A percentile compares a stretch with the other conserved stretches of the same genome.
phyloP scores from a whole-genome alignment of 1,140 invertebrate species.

The Adoxophyes honmai region DNA sequence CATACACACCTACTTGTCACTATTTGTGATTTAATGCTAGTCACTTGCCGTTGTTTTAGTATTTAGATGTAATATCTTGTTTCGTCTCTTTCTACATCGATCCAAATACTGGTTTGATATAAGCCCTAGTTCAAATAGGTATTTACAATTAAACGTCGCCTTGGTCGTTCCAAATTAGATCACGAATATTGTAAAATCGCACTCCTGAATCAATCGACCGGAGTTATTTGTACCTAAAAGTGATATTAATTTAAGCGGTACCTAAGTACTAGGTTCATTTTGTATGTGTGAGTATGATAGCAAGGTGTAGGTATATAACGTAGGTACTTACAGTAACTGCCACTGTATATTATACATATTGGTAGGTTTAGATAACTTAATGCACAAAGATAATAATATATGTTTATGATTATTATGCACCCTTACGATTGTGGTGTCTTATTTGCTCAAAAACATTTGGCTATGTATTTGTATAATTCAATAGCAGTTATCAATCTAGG shows the following conservation, averaged over 20 bases:
- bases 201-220: constrained; percentile 23
- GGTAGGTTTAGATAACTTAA: constrained; percentile 26
- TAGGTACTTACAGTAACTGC: constrained; percentile 30
- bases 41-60: constrained; percentile 2
- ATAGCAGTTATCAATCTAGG: background rate
- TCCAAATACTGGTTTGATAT: too few species aligned
- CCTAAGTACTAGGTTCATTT: constrained; percentile 52
- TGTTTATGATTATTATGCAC: constrained; percentile 4
- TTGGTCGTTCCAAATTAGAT: background rate
- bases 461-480: background rate
- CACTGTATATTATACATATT: constrained; percentile 27
- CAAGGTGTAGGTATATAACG: constrained; percentile 17
- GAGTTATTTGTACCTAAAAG: constrained; percentile 50
- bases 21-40: constrained; percentile 6
- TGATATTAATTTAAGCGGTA: constrained; percentile 73
- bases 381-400: constrained; percentile 26
- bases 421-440: constrained; percentile 13
- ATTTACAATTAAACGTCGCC: background rate
- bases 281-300: constrained; percentile 43
- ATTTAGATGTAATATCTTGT: background rate
- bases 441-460: constrained; percentile 34
- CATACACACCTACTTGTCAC: background rate
- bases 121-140: background rate
- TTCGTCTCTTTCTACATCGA: background rate
- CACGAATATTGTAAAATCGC: background rate